Evolutionary conservation across 2,888 invertebrate species (phyloP).

Genomic region (Meloe dianella): DNA sequence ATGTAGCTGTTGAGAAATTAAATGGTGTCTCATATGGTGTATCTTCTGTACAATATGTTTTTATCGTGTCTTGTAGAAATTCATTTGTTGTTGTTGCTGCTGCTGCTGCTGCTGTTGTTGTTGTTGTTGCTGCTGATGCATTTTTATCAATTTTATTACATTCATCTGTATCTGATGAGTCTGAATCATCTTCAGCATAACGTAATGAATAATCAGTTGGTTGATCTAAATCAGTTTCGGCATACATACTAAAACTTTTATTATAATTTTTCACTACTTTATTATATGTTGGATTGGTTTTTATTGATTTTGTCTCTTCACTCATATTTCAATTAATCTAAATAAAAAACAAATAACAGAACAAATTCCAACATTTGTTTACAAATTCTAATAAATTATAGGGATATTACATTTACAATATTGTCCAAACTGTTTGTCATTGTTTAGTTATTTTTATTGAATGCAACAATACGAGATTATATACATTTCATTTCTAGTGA

Average conservation of each 20-base stretch:
- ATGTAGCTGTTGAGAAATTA: slow-evolving; percentile 88
- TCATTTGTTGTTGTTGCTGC: slow-evolving; percentile 31
- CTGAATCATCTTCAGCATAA: slow-evolving; percentile 85
- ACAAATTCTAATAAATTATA: neutral
- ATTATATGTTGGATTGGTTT: slow-evolving; percentile 13
- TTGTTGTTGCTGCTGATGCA: slow-evolving; percentile 29
- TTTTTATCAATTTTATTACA: slow-evolving; percentile 46
- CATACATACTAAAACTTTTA: slow-evolving; percentile 70
- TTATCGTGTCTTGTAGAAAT: slow-evolving; percentile 77
- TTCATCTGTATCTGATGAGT: slow-evolving; percentile 60
- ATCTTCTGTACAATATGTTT: slow-evolving; percentile 90
- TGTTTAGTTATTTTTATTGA: neutral
- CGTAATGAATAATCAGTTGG: slow-evolving; percentile 91
- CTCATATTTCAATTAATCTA: slow-evolving; percentile 1
- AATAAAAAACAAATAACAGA: neutral
- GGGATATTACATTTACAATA: neutral
- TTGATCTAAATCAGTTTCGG: slow-evolving; percentile 90
- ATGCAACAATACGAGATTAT: neutral
- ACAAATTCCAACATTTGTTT: slow-evolving; percentile 3
- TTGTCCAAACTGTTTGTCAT: neutral
- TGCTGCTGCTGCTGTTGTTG: neutral
- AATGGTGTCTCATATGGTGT: slow-evolving; percentile 83
- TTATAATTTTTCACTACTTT: slow-evolving; percentile 28
- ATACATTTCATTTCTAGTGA: neutral
- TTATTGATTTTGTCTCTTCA: slow-evolving; percentile 2